Conservation (phyloP, 2,113 vertebrate species). For the Triplophysa tibetana region DNA sequence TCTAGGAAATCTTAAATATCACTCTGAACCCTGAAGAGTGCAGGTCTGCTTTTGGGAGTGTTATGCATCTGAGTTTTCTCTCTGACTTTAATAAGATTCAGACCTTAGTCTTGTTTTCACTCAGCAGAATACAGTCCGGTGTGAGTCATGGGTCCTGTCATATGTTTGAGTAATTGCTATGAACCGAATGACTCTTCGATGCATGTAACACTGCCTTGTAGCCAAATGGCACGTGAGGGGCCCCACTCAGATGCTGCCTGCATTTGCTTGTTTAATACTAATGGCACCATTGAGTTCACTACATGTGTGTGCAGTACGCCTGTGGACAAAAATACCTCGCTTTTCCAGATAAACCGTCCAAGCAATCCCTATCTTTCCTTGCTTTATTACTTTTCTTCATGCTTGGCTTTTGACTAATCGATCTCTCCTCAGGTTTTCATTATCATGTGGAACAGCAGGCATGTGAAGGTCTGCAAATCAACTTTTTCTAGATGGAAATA, state of each 20-base stretch:
- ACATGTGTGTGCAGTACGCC: conserved; percentile 14
- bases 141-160: conserved; percentile 60
- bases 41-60: conserved; percentile 9
- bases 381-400: conserved; percentile 24
- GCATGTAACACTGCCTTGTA: conserved; percentile 53
- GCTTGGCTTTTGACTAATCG: conserved; percentile 1
- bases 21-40: conserved; percentile 12
- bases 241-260: conserved; percentile 32
- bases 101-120: conserved; percentile 52
- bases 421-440: conserved; percentile 27
- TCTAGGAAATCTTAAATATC: neutral
- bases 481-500: neutral
- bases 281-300: conserved; percentile 27
- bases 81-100: conserved; percentile 58
- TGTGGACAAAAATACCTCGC: conserved; percentile 22
- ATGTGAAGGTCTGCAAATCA: neutral
- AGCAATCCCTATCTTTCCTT: conserved; percentile 15
- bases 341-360: conserved; percentile 32
- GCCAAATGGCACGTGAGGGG: conserved; percentile 45
- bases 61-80: conserved; percentile 47
- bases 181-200: conserved; percentile 58
- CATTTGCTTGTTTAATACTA: conserved; percentile 40
- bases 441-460: neutral
- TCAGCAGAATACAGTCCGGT: conserved; percentile 53
- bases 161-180: conserved; percentile 57